Percentiles rank a stretch among this genome's conserved stretches.
phyloP scores from a whole-genome alignment of 2,113 vertebrate genomes.

The Pica pica region DNA sequence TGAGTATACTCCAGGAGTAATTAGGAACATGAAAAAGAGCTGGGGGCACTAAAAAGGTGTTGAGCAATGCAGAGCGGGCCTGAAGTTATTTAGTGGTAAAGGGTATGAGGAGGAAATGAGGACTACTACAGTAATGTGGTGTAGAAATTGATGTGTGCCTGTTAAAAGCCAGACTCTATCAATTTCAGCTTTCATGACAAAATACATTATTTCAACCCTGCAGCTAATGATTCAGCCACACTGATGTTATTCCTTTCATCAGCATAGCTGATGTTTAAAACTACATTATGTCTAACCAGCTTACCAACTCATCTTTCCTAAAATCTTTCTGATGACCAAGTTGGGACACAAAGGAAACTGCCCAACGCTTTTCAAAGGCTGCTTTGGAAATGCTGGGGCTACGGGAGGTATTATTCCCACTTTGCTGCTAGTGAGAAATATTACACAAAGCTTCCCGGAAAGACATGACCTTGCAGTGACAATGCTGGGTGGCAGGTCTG shows the following conservation, averaged over 20 bases:
- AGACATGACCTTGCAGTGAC: neutral
- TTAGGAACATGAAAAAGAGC: neutral
- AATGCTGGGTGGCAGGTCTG: neutral
- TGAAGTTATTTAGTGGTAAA: neutral
- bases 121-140: neutral
- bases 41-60: neutral
- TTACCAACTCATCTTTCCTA: neutral
- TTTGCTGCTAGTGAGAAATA: neutral
- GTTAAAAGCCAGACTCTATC: neutral
- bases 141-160: neutral
- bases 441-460: neutral
- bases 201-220: neutral
- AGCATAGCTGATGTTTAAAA: neutral
- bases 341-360: neutral
- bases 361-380: neutral
- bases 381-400: neutral
- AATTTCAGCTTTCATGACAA: neutral
- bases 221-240: neutral
- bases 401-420: neutral
- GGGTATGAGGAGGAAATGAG: neutral
- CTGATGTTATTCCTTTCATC: neutral
- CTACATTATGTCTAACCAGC: neutral
- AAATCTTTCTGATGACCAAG: neutral
- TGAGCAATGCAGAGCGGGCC: neutral
- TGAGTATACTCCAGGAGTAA: neutral